Evolutionary conservation across 2,888 invertebrate species (phyloP), one percentile per base, ranked within the genome.

Genomic region (Eurois occulta): DNA sequence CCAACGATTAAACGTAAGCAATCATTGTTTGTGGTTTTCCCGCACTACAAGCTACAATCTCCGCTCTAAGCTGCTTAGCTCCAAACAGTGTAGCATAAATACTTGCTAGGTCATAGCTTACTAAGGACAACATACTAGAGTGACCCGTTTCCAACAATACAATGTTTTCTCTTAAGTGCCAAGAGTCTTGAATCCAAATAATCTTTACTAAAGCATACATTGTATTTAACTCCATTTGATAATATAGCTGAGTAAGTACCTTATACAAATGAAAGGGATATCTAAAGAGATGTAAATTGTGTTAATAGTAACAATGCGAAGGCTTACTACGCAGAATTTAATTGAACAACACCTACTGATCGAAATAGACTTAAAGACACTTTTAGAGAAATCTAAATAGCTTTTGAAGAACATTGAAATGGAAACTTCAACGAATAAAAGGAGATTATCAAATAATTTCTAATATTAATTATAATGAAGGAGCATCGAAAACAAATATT

Each of bases 11-110:
- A 66, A 68, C 72, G 72, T 72, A 77, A 72, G 77, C 84, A 77
- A 64, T 77, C 72, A 81, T 77, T 84, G 83, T 81, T 85, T 72
- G 65, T 41, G 16, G 68, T 69, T 84, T 80, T 69, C 55, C 48
- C 52, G 60, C 24, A 64, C 62, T 70, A 67, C 35, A 82, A 73
- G 46, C 58, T 64, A 69, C 55, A 85, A 71, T 60, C 72, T 72
- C 1, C 43, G 35, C 38, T 67, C 28, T 46, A 32, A 72, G 64
- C 52, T 32, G 62, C 72, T 81, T 67, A 71, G 55, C 24, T 68
- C n/a, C 4, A 65, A 81, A 78, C 75, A 73, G 8, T 73, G 43
- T 58, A 62, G 69, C 64, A 64, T 16, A 70, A 81, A 46, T 60
- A 60, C 32, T 75, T 66, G 64, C 66, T 69, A 67, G 52, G 48